These are phyloP conservation scores for Harpalus rubripes DNA, from an alignment of 2,888 invertebrate species.

Conservation along the genomic window DNA sequence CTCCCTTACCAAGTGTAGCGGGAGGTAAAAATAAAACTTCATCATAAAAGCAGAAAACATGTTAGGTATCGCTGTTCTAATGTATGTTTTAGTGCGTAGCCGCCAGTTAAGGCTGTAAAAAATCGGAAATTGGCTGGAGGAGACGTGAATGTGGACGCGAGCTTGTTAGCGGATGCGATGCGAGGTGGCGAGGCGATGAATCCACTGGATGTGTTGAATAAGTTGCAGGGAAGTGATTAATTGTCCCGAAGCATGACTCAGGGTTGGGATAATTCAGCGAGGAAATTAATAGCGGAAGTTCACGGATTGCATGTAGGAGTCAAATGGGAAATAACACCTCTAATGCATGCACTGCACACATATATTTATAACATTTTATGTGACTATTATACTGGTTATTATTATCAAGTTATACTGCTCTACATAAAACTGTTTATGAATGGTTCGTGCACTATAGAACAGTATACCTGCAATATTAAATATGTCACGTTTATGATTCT, in stretches of 20 bases:
- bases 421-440: not conserved
- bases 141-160: slow-evolving; percentile 19
- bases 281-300: slow-evolving; percentile 25
- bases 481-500: not conserved
- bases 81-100: slow-evolving; percentile 28
- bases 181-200: slow-evolving; percentile 19
- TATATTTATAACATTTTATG: not conserved
- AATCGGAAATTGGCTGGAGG: slow-evolving; percentile 49
- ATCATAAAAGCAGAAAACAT: not conserved
- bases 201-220: slow-evolving; percentile 28
- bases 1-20: too few relatives aligned
- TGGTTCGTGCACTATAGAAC: not conserved
- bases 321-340: not conserved
- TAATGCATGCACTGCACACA: not conserved
- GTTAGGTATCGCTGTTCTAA: not conserved
- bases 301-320: not conserved
- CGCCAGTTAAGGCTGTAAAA: slow-evolving; percentile 12
- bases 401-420: not conserved
- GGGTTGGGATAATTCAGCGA: slow-evolving; percentile 6
- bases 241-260: not conserved
- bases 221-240: slow-evolving; percentile 40
- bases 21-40: too few relatives aligned
- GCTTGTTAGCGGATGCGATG: slow-evolving; percentile 42
- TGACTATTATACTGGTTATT: not conserved
- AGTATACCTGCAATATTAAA: not conserved